Conservation (phyloP, 2,888 invertebrate species). For the Cinara cedri region DNA sequence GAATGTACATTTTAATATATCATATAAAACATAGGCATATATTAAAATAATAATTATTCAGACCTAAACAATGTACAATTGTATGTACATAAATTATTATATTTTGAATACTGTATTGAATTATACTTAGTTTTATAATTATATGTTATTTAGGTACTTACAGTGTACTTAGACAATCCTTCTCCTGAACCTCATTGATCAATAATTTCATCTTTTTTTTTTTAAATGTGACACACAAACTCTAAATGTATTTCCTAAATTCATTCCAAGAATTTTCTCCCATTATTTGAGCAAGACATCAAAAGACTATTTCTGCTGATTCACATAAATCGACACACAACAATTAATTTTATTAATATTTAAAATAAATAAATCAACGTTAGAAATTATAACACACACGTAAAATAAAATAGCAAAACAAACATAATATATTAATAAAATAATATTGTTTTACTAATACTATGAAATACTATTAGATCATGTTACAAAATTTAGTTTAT, state of each 20-base stretch:
- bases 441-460: too few species aligned
- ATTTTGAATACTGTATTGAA: background rate
- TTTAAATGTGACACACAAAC: background rate
- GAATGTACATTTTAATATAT: background rate
- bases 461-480: too few species aligned
- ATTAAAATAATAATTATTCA: background rate
- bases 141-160: constrained; percentile 3
- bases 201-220: background rate
- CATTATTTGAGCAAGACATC: background rate
- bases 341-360: background rate
- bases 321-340: background rate
- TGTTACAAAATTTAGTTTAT: too few species aligned
- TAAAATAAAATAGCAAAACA: background rate
- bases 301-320: background rate
- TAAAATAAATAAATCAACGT: background rate
- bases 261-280: constrained; percentile 3
- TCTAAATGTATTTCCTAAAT: background rate
- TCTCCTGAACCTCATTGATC: background rate
- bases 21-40: background rate
- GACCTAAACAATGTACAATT: background rate
- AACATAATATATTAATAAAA: too few species aligned
- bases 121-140: too few species aligned
- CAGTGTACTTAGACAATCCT: background rate
- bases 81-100: background rate
- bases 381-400: background rate